Conservation (phyloP, 2,888 invertebrate species). For the Rhingia campestris region DNA sequence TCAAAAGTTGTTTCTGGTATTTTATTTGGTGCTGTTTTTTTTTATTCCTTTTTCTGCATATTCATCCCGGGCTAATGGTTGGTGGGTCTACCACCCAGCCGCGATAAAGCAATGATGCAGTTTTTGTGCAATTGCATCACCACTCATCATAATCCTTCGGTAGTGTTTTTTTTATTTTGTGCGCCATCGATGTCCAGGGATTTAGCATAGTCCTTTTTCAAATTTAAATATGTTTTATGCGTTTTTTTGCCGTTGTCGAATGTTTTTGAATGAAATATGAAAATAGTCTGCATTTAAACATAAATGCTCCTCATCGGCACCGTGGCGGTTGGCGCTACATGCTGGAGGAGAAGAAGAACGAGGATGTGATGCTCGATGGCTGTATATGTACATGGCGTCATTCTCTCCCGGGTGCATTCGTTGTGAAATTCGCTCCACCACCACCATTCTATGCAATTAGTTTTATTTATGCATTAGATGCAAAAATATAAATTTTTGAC, state of each 20-base stretch:
- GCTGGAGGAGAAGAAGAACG: background rate
- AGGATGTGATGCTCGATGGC: background rate
- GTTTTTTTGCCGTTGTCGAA: constrained; percentile 27
- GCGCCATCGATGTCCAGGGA: constrained; percentile 63
- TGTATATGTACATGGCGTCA: background rate
- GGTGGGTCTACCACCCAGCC: constrained; percentile 18
- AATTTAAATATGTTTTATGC: constrained; percentile 57
- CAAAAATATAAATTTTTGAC: constrained; percentile 73
- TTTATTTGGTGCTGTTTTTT: constrained; percentile 5
- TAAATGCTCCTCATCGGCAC: constrained; percentile 44
- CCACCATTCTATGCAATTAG: constrained; percentile 68
- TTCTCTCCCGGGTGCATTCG: constrained; percentile 47
- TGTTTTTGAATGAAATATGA: constrained; percentile 68
- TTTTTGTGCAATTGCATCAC: constrained; percentile 72
- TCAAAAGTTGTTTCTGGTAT: constrained; percentile 2
- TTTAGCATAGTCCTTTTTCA: constrained; percentile 32
- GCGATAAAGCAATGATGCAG: constrained; percentile 66
- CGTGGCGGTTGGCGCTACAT: background rate
- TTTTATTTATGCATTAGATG: constrained; percentile 74
- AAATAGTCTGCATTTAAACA: constrained; percentile 71
- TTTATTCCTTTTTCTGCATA: constrained; percentile 50
- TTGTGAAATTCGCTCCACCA: constrained; percentile 50
- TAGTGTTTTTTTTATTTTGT: constrained; percentile 7
- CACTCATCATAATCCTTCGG: constrained; percentile 64
- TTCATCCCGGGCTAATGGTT: constrained; percentile 58